Evolutionary conservation across 2,888 invertebrate genomes (phyloP).

Genomic region (Listrodromus nycthemerus): DNA sequence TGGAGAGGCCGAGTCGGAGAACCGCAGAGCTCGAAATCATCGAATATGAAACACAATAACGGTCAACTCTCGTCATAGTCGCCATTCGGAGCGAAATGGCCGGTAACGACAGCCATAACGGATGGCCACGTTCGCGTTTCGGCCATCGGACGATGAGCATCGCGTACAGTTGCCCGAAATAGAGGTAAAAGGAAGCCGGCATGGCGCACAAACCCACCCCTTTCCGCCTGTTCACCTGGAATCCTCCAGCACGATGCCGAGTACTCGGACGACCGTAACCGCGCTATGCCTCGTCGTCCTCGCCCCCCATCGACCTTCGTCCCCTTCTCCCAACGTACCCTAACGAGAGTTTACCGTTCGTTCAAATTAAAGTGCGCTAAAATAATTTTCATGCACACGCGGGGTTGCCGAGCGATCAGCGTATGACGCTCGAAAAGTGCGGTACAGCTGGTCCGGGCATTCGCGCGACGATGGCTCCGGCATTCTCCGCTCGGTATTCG

Average conservation of each 20-base stretch:
- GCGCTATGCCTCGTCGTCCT: slow-evolving; percentile 26
- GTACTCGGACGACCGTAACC: slow-evolving; percentile 40
- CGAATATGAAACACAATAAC: slow-evolving; percentile 65
- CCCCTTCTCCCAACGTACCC: neutral
- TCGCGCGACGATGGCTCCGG: neutral
- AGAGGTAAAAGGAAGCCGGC: slow-evolving; percentile 50
- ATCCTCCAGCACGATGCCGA: neutral
- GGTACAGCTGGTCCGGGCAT: slow-evolving; percentile 4
- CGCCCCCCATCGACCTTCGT: slow-evolving; percentile 19
- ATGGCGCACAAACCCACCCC: slow-evolving; percentile 53
- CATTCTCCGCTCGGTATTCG: neutral
- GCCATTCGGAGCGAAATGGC: slow-evolving; percentile 67
- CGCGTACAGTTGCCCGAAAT: slow-evolving; percentile 24
- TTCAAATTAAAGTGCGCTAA: slow-evolving; percentile 50
- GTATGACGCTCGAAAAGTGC: neutral
- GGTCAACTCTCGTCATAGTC: slow-evolving; percentile 64
- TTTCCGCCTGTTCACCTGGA: slow-evolving; percentile 42
- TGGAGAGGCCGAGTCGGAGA: slow-evolving; percentile 15
- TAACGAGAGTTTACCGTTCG: slow-evolving; percentile 58
- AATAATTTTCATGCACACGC: slow-evolving; percentile 46
- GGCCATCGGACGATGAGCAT: slow-evolving; percentile 46
- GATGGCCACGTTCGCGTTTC: slow-evolving; percentile 62
- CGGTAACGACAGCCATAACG: slow-evolving; percentile 68
- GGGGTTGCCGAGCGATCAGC: neutral
- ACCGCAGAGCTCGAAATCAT: slow-evolving; percentile 63